Percentiles rank a stretch among this genome's conserved stretches.
Evolutionary conservation across 37 sponge, comb jelly and placozoan genomes (phyloP).

Genomic region (Bolinopsis microptera): DNA sequence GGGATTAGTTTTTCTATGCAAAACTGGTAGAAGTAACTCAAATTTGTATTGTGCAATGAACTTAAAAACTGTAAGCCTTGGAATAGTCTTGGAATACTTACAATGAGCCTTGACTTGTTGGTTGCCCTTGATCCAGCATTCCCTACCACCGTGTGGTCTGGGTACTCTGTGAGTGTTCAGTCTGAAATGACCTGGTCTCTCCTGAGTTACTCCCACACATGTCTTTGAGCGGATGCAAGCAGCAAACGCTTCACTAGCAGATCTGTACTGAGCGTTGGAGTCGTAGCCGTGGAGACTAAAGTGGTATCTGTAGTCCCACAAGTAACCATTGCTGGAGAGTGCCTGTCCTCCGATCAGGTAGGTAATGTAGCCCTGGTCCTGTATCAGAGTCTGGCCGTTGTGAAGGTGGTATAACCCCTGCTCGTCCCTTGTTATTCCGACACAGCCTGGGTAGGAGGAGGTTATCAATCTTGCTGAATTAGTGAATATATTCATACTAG

Average conservation of each 20-base stretch:
- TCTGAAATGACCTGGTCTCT: neutral
- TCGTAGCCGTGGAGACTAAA: neutral
- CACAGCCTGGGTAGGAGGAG: neutral
- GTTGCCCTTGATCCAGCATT: slow-evolving; percentile 37
- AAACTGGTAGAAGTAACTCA: neutral
- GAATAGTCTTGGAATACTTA: too few relatives aligned
- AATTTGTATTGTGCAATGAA: too few relatives aligned
- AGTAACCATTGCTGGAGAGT: neutral
- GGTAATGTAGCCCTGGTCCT: neutral
- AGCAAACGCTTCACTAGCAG: neutral
- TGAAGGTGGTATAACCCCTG: neutral
- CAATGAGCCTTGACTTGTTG: slow-evolving; percentile 12
- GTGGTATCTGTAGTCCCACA: neutral
- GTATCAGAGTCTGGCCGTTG: neutral
- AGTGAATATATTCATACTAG: neutral
- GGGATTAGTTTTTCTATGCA: too few relatives aligned
- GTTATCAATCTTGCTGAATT: neutral
- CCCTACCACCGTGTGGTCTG: neutral
- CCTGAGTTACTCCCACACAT: slow-evolving; percentile 7
- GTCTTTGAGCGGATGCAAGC: neutral
- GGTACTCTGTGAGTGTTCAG: neutral
- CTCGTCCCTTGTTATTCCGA: neutral
- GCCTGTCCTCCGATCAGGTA: slow-evolving; percentile 8
- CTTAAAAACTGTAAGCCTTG: too few relatives aligned
- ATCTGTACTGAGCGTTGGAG: slow-evolving; percentile 14